Percentiles rank a stretch among this genome's conserved stretches.
Evolutionary conservation across 2,888 invertebrate genomes (phyloP).

Genomic region (Nephrocerus scutellatus): DNA sequence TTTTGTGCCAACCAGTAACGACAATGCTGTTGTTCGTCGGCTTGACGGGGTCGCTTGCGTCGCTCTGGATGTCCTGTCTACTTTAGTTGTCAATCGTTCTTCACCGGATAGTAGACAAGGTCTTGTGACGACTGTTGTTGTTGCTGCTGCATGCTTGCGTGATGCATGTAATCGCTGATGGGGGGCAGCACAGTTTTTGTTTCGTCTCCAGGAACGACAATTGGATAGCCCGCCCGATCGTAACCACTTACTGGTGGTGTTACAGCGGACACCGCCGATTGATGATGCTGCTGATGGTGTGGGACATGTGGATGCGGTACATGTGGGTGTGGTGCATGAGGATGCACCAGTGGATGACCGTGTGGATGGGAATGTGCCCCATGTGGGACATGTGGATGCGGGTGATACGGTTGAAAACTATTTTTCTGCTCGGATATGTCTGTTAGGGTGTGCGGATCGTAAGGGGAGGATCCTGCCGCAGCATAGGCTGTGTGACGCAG

Average conservation of each 20-base stretch:
- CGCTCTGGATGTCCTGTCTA: too few relatives aligned
- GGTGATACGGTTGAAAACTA: slow-evolving; percentile 42
- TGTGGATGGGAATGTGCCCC: slow-evolving; percentile 18
- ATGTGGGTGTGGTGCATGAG: slow-evolving; percentile 24
- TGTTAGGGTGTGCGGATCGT: slow-evolving; percentile 29
- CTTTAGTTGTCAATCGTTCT: slow-evolving; percentile 45
- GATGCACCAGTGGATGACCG: slow-evolving; percentile 30
- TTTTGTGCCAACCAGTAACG: too few relatives aligned
- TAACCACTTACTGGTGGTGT: slow-evolving; percentile 36
- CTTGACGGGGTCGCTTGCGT: too few relatives aligned
- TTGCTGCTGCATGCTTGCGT: slow-evolving; percentile 37
- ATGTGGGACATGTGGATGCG: slow-evolving; percentile 20
- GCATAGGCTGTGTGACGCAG: slow-evolving; percentile 37
- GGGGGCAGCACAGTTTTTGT: slow-evolving; percentile 44
- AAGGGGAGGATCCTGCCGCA: slow-evolving; percentile 21
- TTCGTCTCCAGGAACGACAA: slow-evolving; percentile 34
- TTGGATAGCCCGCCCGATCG: slow-evolving; percentile 38
- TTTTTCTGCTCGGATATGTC: slow-evolving; percentile 40
- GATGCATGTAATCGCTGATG: slow-evolving; percentile 45
- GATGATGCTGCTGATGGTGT: slow-evolving; percentile 23
- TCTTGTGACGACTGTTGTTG: slow-evolving; percentile 33
- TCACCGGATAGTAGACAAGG: slow-evolving; percentile 45
- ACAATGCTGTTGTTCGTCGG: too few relatives aligned
- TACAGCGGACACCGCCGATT: slow-evolving; percentile 20
- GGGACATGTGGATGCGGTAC: slow-evolving; percentile 33